Percentiles rank a stretch among this genome's conserved stretches.
Evolutionary conservation across 2,113 vertebrate species (phyloP).

Genomic region (Vidua macroura): DNA sequence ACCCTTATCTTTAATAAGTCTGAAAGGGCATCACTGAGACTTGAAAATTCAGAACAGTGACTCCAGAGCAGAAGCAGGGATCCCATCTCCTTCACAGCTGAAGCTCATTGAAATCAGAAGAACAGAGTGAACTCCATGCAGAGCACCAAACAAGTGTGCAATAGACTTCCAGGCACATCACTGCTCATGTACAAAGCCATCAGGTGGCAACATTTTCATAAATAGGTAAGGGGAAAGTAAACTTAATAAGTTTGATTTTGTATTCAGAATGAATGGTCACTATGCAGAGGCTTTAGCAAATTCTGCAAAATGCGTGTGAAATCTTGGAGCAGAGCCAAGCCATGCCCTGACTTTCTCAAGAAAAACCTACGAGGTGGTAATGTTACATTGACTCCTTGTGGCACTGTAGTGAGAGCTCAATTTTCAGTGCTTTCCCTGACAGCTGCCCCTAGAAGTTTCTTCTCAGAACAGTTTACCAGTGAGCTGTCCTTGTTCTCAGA

Average conservation of each 20-base stretch:
- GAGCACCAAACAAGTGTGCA: neutral
- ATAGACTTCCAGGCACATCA: neutral
- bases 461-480: neutral
- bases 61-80: neutral
- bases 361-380: rapidly evolving
- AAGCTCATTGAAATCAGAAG: neutral
- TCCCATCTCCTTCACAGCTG: neutral
- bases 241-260: neutral
- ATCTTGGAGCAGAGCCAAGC: neutral
- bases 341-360: neutral
- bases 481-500: neutral
- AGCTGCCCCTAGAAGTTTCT: neutral
- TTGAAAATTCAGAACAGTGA: neutral
- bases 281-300: neutral
- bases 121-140: neutral
- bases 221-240: neutral
- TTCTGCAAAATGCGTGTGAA: neutral
- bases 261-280: neutral
- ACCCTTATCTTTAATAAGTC: neutral
- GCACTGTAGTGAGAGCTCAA: neutral
- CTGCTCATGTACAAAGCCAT: neutral
- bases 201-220: neutral
- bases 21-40: neutral
- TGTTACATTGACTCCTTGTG: neutral
- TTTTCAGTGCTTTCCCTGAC: neutral